Conservation (phyloP, 2,888 invertebrate genomes). For the Drosophila hamatofila region DNA sequence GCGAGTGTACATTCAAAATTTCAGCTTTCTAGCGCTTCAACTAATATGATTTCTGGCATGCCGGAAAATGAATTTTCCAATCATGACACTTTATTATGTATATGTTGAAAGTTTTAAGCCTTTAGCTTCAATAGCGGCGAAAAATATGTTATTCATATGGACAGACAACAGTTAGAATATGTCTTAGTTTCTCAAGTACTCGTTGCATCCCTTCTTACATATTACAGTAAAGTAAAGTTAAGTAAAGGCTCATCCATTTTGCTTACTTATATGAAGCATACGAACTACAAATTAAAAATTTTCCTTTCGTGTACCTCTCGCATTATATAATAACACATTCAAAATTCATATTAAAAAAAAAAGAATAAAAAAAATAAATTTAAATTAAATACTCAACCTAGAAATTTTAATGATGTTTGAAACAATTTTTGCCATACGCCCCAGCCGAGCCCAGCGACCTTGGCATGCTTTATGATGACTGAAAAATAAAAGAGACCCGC, state of each 20-base stretch:
- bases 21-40: no score
- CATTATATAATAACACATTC: not conserved
- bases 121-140: no score
- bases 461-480: conserved; percentile 14
- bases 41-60: no score
- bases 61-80: no score
- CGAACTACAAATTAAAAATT: not conserved
- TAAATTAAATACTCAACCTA: not conserved
- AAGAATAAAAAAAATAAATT: not conserved
- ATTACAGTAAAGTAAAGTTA: no score
- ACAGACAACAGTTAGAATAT: no score
- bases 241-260: not conserved
- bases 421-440: not conserved
- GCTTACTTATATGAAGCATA: not conserved
- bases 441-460: not conserved
- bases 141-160: no score
- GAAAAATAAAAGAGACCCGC: not conserved
- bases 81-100: no score
- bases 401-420: conserved; percentile 9
- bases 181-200: no score
- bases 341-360: not conserved
- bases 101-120: no score
- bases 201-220: no score
- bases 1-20: no score
- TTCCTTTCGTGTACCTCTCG: not conserved